Conservation (phyloP, 2,113 vertebrate species). For the Macquaria ambigua region DNA sequence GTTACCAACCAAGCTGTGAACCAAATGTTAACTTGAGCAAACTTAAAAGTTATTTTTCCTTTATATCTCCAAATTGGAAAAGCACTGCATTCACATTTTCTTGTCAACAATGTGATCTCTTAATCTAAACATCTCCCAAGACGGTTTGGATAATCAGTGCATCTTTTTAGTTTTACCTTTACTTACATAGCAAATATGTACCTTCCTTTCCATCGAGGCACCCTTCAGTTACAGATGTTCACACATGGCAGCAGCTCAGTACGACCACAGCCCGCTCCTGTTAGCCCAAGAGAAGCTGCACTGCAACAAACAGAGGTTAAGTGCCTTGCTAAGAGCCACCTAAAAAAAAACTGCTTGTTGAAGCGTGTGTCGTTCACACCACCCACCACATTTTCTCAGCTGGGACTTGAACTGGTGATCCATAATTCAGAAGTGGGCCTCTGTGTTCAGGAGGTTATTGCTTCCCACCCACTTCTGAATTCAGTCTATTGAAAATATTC, state of each 20-base stretch:
- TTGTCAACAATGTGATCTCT: not conserved
- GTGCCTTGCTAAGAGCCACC: conserved; percentile 25
- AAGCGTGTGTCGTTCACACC: conserved; percentile 20
- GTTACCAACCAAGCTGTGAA: not conserved
- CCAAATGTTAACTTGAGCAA: not conserved
- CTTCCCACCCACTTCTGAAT: conserved; percentile 23
- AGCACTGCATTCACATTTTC: not conserved
- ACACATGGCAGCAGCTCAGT: not conserved
- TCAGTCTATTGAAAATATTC: not conserved
- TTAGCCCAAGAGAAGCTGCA: conserved; percentile 19
- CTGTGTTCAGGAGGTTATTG: conserved; percentile 8
- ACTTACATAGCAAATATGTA: not conserved
- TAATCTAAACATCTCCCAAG: not conserved
- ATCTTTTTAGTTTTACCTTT: not conserved
- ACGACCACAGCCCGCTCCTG: not conserved
- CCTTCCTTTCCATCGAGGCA: not conserved
- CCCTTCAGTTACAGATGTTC: conserved; percentile 13
- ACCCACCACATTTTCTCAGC: conserved; percentile 23
- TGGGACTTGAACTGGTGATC: conserved; percentile 43
- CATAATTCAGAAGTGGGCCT: conserved; percentile 30
- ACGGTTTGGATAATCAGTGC: not conserved
- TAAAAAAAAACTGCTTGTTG: conserved; percentile 10
- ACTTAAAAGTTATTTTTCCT: not conserved
- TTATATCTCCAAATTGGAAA: not conserved
- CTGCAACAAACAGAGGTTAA: conserved; percentile 44